A percentile compares a stretch with the other conserved stretches of the same genome.
These are phyloP conservation scores for Melanotaenia pygmaea DNA, from an alignment of 2,797 vertebrate species.

Conservation along the genomic window DNA sequence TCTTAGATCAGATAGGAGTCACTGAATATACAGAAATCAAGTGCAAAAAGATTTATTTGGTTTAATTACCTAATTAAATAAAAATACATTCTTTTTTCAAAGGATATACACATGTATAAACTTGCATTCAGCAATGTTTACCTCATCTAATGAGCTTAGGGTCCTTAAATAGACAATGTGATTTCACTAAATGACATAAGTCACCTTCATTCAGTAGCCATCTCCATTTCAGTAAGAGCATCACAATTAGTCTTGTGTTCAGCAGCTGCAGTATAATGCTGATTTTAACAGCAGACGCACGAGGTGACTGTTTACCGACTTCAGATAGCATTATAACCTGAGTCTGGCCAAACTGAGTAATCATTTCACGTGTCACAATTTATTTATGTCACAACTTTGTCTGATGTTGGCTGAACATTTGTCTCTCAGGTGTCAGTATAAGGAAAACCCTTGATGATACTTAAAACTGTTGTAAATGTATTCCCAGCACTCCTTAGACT, in stretches of 20 bases:
- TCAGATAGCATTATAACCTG: background rate
- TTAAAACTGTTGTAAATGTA: background rate
- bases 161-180: background rate
- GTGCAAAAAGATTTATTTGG: background rate
- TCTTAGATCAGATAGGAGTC: no score
- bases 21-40: background rate
- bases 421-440: background rate
- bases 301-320: slow-evolving; percentile 14
- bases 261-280: slow-evolving; percentile 18
- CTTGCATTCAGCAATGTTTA: background rate
- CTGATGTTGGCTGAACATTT: background rate
- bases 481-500: background rate
- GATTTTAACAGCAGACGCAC: slow-evolving; percentile 22
- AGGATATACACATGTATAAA: background rate
- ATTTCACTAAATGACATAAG: slow-evolving; percentile 24
- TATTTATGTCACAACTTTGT: background rate
- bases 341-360: background rate
- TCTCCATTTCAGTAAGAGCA: slow-evolving; percentile 47
- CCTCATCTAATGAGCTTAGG: background rate
- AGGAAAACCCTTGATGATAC: background rate
- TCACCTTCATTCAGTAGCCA: slow-evolving; percentile 31
- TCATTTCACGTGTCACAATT: background rate
- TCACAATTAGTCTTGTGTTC: slow-evolving; percentile 39
- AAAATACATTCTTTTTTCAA: background rate
- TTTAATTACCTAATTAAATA: background rate